phyloP scores from a whole-genome alignment of 1,140 invertebrate species.

The Psix sp. region DNA sequence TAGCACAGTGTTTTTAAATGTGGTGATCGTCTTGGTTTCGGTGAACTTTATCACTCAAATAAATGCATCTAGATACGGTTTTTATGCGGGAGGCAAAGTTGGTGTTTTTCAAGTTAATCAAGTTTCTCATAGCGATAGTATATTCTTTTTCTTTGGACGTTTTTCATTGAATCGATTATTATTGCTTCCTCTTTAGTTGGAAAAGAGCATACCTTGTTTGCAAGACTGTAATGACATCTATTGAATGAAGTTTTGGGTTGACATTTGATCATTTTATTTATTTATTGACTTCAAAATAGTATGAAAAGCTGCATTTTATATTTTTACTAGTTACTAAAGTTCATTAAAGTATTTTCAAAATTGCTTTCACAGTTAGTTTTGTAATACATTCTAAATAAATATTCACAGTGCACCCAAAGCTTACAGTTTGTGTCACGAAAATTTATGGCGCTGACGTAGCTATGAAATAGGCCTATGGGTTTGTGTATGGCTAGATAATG shows the following conservation, averaged over 20 bases:
- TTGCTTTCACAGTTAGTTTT: no score
- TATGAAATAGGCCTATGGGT: no score
- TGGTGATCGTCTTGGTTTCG: constrained; percentile 16
- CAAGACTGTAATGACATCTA: constrained; percentile 1
- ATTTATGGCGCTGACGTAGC: no score
- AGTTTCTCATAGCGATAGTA: constrained; percentile 5
- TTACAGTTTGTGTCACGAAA: no score
- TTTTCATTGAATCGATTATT: constrained; percentile 23
- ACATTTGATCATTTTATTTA: neutral
- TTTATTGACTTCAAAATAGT: no score
- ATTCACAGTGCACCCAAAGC: no score
- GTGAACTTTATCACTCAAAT: constrained; percentile 8
- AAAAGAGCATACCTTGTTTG: constrained; percentile 6
- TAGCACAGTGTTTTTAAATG: constrained; percentile 3
- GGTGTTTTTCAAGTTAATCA: constrained; percentile 21
- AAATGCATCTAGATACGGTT: constrained; percentile 34
- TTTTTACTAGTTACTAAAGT: no score
- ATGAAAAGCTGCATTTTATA: no score
- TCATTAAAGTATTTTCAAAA: no score
- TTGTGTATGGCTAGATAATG: no score
- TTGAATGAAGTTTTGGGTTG: no score
- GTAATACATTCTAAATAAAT: no score
- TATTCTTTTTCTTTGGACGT: constrained; percentile 17
- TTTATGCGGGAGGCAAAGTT: constrained; percentile 21
- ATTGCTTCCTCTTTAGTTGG: constrained; percentile 13